Percentiles rank a stretch among this genome's conserved stretches.
Conservation (phyloP, 2,113 vertebrate genomes). For the Ibidorhyncha struthersii region DNA sequence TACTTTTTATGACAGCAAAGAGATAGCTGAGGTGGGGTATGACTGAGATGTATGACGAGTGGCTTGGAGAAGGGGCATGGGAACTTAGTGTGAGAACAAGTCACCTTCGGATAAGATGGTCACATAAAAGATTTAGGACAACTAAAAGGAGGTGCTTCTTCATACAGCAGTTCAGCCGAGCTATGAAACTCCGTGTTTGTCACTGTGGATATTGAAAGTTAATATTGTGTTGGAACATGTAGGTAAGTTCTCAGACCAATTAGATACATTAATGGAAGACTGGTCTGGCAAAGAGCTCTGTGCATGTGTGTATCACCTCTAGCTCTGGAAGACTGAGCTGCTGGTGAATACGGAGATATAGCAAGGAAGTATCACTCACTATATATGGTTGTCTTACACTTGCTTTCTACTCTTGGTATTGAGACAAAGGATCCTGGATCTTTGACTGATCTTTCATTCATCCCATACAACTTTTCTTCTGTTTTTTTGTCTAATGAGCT, state of each 20-base stretch:
- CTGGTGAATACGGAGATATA: background rate
- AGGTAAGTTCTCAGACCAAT: background rate
- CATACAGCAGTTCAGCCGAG: background rate
- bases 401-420: background rate
- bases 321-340: background rate
- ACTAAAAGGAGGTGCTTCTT: background rate
- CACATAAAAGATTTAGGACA: background rate
- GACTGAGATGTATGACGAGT: background rate
- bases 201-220: fast-evolving
- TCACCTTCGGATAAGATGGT: background rate
- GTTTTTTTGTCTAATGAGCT: background rate
- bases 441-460: background rate
- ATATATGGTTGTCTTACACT: fast-evolving
- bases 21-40: background rate
- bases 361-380: background rate
- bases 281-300: background rate
- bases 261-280: background rate
- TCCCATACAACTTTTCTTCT: background rate
- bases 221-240: background rate
- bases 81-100: background rate
- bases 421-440: background rate
- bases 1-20: background rate
- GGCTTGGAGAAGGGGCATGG: background rate
- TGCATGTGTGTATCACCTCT: fast-evolving
- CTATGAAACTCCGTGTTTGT: background rate